phyloP scores from a whole-genome alignment of 2,797 vertebrate species.

The Melanotaenia nigrans region DNA sequence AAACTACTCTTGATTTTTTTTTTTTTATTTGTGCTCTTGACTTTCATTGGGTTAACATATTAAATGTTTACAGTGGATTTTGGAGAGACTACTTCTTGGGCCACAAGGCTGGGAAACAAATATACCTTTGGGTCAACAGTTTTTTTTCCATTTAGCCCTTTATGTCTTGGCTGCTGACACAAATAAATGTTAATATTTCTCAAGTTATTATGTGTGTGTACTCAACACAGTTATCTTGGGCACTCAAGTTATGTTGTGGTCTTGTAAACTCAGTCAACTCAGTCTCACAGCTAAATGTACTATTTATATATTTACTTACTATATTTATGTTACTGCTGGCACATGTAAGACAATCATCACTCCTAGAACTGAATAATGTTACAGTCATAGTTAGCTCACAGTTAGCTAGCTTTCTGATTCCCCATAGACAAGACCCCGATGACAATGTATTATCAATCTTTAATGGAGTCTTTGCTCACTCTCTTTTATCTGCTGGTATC shows the following conservation, averaged over 20 bases:
- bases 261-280: not conserved
- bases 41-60: not conserved
- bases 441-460: slow-evolving; percentile 16
- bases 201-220: not conserved
- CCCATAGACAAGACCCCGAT: slow-evolving; percentile 3
- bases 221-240: not conserved
- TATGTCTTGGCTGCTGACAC: not conserved
- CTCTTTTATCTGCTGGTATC: slow-evolving; percentile 17
- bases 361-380: not conserved
- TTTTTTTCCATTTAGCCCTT: not conserved
- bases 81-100: not conserved
- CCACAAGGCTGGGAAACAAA: not conserved
- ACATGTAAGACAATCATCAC: not conserved
- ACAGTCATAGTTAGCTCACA: not conserved
- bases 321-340: not conserved
- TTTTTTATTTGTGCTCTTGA: not conserved
- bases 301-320: not conserved
- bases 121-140: not conserved
- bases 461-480: slow-evolving; percentile 15
- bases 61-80: not conserved
- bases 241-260: not conserved
- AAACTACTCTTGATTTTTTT: not conserved
- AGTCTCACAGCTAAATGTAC: not conserved
- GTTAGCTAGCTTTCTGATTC: slow-evolving; percentile 1
- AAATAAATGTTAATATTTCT: not conserved